phyloP scores from a whole-genome alignment of 2,888 invertebrate species.

The Drosophila macrospina region DNA sequence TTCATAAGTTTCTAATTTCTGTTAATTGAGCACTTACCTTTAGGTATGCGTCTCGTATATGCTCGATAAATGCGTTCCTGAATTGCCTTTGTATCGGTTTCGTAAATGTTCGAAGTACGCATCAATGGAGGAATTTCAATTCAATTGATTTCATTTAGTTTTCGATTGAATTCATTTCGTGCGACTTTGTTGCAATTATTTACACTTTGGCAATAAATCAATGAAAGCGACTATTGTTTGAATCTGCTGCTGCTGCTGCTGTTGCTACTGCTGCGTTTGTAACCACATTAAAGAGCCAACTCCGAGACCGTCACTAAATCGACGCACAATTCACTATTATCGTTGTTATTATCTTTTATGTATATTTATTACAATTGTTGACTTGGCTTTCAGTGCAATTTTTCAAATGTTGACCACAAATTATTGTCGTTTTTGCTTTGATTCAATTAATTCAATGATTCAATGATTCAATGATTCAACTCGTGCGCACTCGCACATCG shows the following conservation, averaged over 20 bases:
- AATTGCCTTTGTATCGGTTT: slow-evolving; percentile 13
- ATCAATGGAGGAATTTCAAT: slow-evolving; percentile 36
- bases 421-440: slow-evolving; percentile 44
- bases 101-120: slow-evolving; percentile 28
- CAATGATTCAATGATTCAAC: slow-evolving; percentile 15
- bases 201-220: slow-evolving; percentile 72
- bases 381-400: slow-evolving; percentile 16
- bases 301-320: slow-evolving; percentile 40
- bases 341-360: slow-evolving; percentile 33
- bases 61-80: slow-evolving; percentile 12
- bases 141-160: slow-evolving; percentile 32
- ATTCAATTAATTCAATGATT: slow-evolving; percentile 42
- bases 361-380: slow-evolving; percentile 30
- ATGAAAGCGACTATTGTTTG: slow-evolving; percentile 46
- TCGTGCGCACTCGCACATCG: slow-evolving; percentile 27
- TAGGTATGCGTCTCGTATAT: slow-evolving; percentile 5
- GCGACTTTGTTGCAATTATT: slow-evolving; percentile 58
- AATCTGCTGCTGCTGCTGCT: slow-evolving; percentile 1
- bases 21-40: slow-evolving; percentile 53
- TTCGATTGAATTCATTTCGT: slow-evolving; percentile 43
- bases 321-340: slow-evolving; percentile 30
- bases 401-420: slow-evolving; percentile 33
- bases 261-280: slow-evolving; percentile 4
- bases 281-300: slow-evolving; percentile 10
- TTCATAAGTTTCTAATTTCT: slow-evolving; percentile 22